Evolutionary conservation across 2,113 vertebrate species (phyloP), one percentile per base, ranked within the genome.

Genomic region (Ptychochromis oligacanthus): DNA sequence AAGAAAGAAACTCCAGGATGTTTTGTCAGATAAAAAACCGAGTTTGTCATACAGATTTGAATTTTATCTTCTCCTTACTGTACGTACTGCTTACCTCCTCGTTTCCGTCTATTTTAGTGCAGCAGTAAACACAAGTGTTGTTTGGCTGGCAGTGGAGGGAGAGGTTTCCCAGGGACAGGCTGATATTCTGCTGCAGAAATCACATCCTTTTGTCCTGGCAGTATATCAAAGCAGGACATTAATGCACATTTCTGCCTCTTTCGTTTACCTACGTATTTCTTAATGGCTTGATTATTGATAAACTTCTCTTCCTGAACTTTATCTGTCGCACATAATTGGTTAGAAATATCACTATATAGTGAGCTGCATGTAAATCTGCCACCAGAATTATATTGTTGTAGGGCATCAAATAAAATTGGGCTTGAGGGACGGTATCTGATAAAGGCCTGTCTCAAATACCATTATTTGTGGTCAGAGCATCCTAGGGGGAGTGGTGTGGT

Each of bases 101-200:
- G 1, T 56, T 93, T 92, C 91, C 87, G 91, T 70, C 62, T 52
- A 91, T 91, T 92, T 91, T 89, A 70, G 88, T 43, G 40, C 83
- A 13, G 31, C 72, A 22, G 90, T 91, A 93, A 95, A 95, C 90
- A 91, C 17, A 38, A 81, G 74, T 49, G 82, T 84, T 83, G 81
- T 70, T 81, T 87, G 76, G 46, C 62, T 84, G 58, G 64, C 80
- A 13, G 57, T 1, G 28, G 1, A 56, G 80, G 85, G 87, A 86
- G 85, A 80, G 65, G 57, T 84, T 85, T 92, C 94, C 93, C 89
- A 85, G 79, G 80, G 84, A 14, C 77, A 14, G 49, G 84, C 80
- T 83, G 59, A 91, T 90, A 89, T 78, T 80, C 77, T 64, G 84
- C 79, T 75, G 43, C 75, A 61, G 79, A 81, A 85, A 87, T 88